These are phyloP conservation scores for Platerodrilus igneus DNA, from an alignment of 2,888 invertebrate genomes.

Conservation along the genomic window DNA sequence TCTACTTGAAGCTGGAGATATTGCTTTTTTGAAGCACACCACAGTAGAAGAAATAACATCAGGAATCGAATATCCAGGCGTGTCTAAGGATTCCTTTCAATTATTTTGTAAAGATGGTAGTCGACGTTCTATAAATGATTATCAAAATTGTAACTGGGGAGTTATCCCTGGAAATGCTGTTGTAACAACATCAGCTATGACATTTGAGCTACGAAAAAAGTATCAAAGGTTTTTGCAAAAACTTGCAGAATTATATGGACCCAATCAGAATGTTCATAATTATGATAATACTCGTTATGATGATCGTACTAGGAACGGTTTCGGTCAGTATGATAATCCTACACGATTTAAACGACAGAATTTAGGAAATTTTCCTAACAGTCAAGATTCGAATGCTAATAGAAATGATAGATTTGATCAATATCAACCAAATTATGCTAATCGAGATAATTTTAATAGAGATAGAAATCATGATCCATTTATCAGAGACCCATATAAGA, in stretches of 20 bases:
- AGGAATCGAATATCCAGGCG: slow-evolving; percentile 55
- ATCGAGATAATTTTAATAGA: slow-evolving; percentile 12
- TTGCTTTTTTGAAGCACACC: slow-evolving; percentile 86
- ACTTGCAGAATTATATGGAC: slow-evolving; percentile 55
- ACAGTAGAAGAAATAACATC: slow-evolving; percentile 69
- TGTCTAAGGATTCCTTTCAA: slow-evolving; percentile 68
- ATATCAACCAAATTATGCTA: slow-evolving; percentile 1
- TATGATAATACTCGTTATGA: slow-evolving; percentile 18
- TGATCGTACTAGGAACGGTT: slow-evolving; percentile 35
- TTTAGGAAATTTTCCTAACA: slow-evolving; percentile 14
- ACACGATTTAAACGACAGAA: slow-evolving; percentile 32
- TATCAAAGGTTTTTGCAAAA: slow-evolving; percentile 64
- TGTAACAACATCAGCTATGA: slow-evolving; percentile 78
- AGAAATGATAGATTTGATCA: slow-evolving; percentile 29
- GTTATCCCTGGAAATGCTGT: slow-evolving; percentile 76
- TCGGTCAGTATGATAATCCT: slow-evolving; percentile 34
- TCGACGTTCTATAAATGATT: slow-evolving; percentile 63
- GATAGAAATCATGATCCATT: slow-evolving; percentile 31
- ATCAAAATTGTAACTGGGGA: slow-evolving; percentile 80
- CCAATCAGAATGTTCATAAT: slow-evolving; percentile 22
- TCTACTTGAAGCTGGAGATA: slow-evolving; percentile 76
- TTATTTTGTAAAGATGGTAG: slow-evolving; percentile 77
- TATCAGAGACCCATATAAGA: slow-evolving; percentile 35
- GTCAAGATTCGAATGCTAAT: slow-evolving; percentile 27
- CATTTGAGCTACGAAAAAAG: slow-evolving; percentile 52